A percentile compares a stretch with the other conserved stretches of the same genome.
Conservation (phyloP, 2,888 invertebrate genomes). For the Bellardia pandia region DNA sequence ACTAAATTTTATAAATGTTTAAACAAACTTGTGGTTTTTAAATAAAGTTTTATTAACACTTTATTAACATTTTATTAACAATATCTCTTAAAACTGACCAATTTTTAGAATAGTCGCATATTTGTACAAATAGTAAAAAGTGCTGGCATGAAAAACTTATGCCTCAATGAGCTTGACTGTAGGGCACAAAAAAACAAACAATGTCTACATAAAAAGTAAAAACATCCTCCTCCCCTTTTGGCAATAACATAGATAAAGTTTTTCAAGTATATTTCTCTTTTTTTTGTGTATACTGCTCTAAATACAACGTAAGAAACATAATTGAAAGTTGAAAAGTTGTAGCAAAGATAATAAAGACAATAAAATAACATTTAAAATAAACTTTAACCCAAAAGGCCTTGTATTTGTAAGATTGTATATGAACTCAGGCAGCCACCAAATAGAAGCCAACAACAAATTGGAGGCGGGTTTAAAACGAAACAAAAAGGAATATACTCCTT, state of each 20-base stretch:
- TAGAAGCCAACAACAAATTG: conserved; percentile 43
- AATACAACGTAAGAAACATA: conserved; percentile 49
- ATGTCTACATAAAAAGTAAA: conserved; percentile 6
- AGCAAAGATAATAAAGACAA: conserved; percentile 62
- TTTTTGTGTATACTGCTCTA: conserved; percentile 15
- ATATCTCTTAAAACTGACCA: no score
- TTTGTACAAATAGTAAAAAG: no score
- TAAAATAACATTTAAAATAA: conserved; percentile 65
- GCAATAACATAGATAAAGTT: conserved; percentile 30
- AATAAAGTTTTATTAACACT: not conserved
- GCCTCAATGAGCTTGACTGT: not conserved
- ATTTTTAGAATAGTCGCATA: no score
- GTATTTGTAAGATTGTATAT: conserved; percentile 37
- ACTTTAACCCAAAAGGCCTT: conserved; percentile 63
- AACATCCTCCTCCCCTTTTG: not conserved
- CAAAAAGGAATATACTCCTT: conserved; percentile 24
- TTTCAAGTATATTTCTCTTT: conserved; percentile 7
- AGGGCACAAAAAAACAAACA: conserved; percentile 23
- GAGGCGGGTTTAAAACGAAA: conserved; percentile 60
- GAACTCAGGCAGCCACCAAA: conserved; percentile 6
- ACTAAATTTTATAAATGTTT: not conserved
- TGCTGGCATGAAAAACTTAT: not conserved
- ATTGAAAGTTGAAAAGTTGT: conserved; percentile 67
- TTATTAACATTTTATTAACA: no score
- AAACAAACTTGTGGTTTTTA: not conserved